Base-by-base conservation (phyloP, 2,888 invertebrate species). In the Himalopsyche tibetana region DNA sequence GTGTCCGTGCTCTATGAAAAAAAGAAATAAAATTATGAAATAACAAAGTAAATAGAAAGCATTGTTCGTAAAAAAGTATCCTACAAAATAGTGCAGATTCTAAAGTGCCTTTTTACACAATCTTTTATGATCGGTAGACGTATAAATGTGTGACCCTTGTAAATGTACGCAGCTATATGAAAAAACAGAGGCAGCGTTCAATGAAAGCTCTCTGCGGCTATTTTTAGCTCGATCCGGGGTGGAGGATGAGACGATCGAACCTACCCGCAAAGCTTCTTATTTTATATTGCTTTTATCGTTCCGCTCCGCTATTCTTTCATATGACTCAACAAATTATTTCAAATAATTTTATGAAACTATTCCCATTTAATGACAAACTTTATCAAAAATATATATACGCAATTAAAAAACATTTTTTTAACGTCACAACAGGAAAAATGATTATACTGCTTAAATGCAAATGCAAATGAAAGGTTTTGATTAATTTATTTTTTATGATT, bases 181-280 rank as follows among this genome's bases (percentile, higher is more conserved):
- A 74, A 74, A 69, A 55, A 51, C 63, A 85, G 55, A 56, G 86
- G 88, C 83, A 86, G 89, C 89, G 87, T 89, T 88, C 89, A 89
- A 89, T 89, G 89, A 85, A 81, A 83, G 89, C 88, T 88, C 88
- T 89, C 89, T 89, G 74, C 74, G 74, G 91, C 91, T 93, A 93
- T 93, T 93, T 93, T 92, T 93, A 93, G 93, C 92, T 90, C 55
- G 85, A 83, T 79, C 84, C 82, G 84, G 86, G 74, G 15, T 51
- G 74, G 74, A 74, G 69, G 84, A 86, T 83, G 85, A 82, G 83
- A 82, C 87, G 84, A 84, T 82, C 86, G 84, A 84, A 84, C 82
- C 74, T 74, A 74, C 74, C 74, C 74, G 74, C 74, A 74, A 74
- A 74, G 74, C 74, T 36, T 74, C 74, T 74, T 74, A 74, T 74